Conservation (phyloP, 2,888 invertebrate genomes). For the Mesorhabditis spiculigera region DNA sequence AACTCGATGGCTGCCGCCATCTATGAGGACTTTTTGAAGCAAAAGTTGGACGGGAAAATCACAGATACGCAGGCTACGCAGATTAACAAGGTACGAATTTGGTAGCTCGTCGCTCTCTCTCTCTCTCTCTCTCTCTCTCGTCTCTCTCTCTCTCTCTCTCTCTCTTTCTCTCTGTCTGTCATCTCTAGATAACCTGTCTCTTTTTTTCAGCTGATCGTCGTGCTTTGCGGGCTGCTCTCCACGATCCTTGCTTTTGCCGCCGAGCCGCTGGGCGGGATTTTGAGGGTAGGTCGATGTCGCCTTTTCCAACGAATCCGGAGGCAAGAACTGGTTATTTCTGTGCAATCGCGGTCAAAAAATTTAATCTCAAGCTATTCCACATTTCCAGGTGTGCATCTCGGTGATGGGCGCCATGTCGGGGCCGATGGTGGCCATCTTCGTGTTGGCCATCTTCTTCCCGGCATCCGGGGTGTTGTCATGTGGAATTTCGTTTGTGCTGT, state of each 20-base stretch:
- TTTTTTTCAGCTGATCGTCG: slow-evolving; percentile 24
- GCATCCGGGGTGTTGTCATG: slow-evolving; percentile 36
- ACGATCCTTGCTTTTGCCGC: slow-evolving; percentile 42
- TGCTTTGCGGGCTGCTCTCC: slow-evolving; percentile 30
- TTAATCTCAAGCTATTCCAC: too few species aligned
- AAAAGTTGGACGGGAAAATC: slow-evolving; percentile 29
- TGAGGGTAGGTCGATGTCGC: slow-evolving; percentile 21
- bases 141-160: too few species aligned
- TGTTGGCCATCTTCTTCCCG: slow-evolving; percentile 48
- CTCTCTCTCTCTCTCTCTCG: too few species aligned
- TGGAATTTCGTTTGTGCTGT: slow-evolving; percentile 40
- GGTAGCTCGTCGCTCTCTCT: neutral
- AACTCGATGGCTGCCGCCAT: slow-evolving; percentile 50
- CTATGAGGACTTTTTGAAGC: slow-evolving; percentile 51
- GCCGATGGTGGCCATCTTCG: slow-evolving; percentile 48
- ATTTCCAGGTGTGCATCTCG: slow-evolving; percentile 36
- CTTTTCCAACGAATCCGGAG: too few species aligned
- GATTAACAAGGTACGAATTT: slow-evolving; percentile 23
- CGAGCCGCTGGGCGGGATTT: slow-evolving; percentile 44
- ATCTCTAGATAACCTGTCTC: neutral
- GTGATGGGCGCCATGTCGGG: slow-evolving; percentile 50
- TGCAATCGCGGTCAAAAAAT: neutral
- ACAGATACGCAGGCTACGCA: slow-evolving; percentile 31
- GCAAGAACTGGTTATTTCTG: too few species aligned
- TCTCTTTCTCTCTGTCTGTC: neutral